These are phyloP conservation scores for Mystacides longicornis DNA, from an alignment of 2,888 invertebrate species.

Conservation along the genomic window DNA sequence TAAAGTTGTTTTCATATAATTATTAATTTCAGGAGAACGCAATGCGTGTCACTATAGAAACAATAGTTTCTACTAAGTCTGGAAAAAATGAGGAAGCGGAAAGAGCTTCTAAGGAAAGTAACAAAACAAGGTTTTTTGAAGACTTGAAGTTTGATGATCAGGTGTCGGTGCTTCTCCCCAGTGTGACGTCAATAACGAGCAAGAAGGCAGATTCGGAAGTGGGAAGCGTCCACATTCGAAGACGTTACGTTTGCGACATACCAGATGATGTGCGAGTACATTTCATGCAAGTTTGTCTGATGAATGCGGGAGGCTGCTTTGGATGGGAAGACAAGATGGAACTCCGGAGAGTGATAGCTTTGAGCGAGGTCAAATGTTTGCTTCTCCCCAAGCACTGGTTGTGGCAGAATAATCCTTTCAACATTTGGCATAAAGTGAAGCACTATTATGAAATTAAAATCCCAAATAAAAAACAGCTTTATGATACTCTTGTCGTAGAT, in stretches of 20 bases:
- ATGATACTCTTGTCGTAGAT: conserved; percentile 33
- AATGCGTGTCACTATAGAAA: no score
- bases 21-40: no score
- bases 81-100: background rate
- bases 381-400: conserved; percentile 65
- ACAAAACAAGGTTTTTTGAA: background rate
- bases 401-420: conserved; percentile 55
- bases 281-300: conserved; percentile 50
- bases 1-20: no score
- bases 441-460: conserved; percentile 52
- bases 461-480: conserved; percentile 17
- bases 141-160: background rate
- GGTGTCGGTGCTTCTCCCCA: background rate
- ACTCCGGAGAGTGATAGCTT: conserved; percentile 59
- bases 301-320: conserved; percentile 56
- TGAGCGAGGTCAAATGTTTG: conserved; percentile 49
- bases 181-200: background rate
- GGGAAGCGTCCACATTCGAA: background rate
- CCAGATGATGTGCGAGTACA: conserved; percentile 28
- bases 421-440: conserved; percentile 57
- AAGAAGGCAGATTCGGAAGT: background rate
- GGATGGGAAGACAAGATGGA: conserved; percentile 63
- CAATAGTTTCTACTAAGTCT: background rate
- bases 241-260: conserved; percentile 2
- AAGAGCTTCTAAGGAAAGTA: background rate